Evolutionary conservation across 2,113 vertebrate species (phyloP).

Genomic region (Rhea americana): DNA sequence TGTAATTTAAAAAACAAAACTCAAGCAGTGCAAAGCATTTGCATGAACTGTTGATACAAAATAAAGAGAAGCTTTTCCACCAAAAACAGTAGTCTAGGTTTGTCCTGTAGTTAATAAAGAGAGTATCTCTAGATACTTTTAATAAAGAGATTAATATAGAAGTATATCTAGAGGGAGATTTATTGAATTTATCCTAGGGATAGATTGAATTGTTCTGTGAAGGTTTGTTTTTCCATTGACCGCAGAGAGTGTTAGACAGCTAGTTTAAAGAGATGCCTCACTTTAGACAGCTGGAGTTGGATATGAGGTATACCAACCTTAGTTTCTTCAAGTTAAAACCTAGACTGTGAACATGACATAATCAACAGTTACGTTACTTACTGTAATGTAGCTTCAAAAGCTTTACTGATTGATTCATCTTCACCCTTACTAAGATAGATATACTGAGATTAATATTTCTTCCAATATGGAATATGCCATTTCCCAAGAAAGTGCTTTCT

Average conservation of each 20-base stretch:
- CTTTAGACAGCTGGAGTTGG: not conserved
- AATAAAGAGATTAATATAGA: not conserved
- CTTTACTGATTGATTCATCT: not conserved
- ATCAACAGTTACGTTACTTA: not conserved
- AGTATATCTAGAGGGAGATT: not conserved
- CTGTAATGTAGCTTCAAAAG: not conserved
- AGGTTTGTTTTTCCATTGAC: not conserved
- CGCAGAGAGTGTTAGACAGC: not conserved
- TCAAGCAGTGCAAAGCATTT: not conserved
- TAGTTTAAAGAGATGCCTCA: not conserved
- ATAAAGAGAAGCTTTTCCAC: not conserved
- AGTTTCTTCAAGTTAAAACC: not conserved
- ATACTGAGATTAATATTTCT: not conserved
- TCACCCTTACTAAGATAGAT: not conserved
- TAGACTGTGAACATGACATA: not conserved
- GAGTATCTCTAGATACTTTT: not conserved
- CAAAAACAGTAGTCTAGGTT: not conserved
- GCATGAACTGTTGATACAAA: not conserved
- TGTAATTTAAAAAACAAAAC: not conserved
- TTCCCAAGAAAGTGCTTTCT: not conserved
- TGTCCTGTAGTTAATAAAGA: not conserved
- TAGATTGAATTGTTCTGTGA: not conserved
- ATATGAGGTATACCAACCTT: not conserved
- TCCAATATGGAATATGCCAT: not conserved
- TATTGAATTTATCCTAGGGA: not conserved